A percentile compares a stretch with the other conserved stretches of the same genome.
Evolutionary conservation across 2,797 vertebrate species (phyloP).

Genomic region (Eptatretus atami): DNA sequence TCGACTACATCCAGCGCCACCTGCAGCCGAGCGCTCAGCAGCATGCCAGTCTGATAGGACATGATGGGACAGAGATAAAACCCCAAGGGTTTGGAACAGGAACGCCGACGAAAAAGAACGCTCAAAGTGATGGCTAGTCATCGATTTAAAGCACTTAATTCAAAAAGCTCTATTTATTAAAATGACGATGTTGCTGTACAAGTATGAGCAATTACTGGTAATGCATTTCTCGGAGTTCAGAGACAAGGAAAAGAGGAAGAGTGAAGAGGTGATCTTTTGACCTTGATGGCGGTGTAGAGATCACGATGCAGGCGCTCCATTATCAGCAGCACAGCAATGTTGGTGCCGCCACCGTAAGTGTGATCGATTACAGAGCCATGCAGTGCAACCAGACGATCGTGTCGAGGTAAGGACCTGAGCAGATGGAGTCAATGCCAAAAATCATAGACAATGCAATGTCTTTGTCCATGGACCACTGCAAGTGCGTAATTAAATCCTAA

Average conservation of each 20-base stretch:
- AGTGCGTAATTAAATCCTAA: constrained; percentile 1
- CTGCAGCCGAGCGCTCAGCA: constrained; percentile 39
- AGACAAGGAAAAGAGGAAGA: no score
- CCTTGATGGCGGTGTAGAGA: constrained; percentile 78
- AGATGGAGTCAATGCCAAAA: not conserved
- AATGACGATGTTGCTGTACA: no score
- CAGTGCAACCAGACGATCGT: constrained; percentile 58
- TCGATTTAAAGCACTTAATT: no score
- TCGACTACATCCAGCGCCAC: constrained; percentile 86
- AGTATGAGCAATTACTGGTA: no score
- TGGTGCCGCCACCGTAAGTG: constrained; percentile 47
- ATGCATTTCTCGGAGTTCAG: no score
- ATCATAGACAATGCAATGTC: not conserved
- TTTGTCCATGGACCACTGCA: not conserved
- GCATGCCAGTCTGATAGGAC: constrained; percentile 30
- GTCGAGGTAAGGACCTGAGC: constrained; percentile 47
- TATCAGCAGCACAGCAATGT: constrained; percentile 66
- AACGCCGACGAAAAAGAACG: not conserved
- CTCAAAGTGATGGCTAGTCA: no score
- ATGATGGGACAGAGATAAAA: no score
- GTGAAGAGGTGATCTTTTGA: constrained; percentile 10
- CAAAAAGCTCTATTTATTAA: no score
- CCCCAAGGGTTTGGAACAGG: not conserved
- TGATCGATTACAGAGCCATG: constrained; percentile 89
- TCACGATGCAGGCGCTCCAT: constrained; percentile 89